A percentile compares a stretch with the other conserved stretches of the same genome.
phyloP scores from a whole-genome alignment of 2,888 invertebrate genomes.

The Opisthograptis luteolata region DNA sequence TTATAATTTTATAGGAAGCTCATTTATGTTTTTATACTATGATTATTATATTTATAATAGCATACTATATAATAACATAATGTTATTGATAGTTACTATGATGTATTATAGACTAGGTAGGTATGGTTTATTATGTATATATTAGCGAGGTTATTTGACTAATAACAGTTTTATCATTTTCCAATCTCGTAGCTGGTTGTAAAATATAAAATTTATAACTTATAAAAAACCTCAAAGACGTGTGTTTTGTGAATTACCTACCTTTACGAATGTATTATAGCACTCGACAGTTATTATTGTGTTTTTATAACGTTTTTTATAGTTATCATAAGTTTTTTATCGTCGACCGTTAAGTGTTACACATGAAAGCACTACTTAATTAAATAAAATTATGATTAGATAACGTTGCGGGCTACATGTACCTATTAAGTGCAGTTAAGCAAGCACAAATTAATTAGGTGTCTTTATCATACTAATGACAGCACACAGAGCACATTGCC shows the following conservation, averaged over 20 bases:
- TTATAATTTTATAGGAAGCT: no score
- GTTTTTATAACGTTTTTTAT: slow-evolving; percentile 21
- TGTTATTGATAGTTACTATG: no score
- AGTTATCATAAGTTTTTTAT: slow-evolving; percentile 20
- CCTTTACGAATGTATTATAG: slow-evolving; percentile 16
- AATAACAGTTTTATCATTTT: no score
- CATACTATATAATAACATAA: no score
- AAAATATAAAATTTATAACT: slow-evolving; percentile 27
- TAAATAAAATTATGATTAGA: slow-evolving; percentile 34
- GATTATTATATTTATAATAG: no score
- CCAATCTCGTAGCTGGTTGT: slow-evolving; percentile 19
- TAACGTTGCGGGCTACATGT: no score
- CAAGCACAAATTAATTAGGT: no score
- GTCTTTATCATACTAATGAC: not conserved
- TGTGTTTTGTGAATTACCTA: slow-evolving; percentile 17
- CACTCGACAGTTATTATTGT: slow-evolving; percentile 13
- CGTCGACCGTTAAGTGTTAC: slow-evolving; percentile 24
- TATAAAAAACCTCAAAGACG: slow-evolving; percentile 23
- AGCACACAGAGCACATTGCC: slow-evolving; percentile 2
- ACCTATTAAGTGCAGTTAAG: no score
- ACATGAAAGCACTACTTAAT: slow-evolving; percentile 30
- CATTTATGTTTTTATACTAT: no score
- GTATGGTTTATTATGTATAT: no score
- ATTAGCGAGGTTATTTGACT: no score
- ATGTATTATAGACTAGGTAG: no score